Evolutionary conservation across 2,888 invertebrate genomes (phyloP).

Genomic region (Andrena bucephala): DNA sequence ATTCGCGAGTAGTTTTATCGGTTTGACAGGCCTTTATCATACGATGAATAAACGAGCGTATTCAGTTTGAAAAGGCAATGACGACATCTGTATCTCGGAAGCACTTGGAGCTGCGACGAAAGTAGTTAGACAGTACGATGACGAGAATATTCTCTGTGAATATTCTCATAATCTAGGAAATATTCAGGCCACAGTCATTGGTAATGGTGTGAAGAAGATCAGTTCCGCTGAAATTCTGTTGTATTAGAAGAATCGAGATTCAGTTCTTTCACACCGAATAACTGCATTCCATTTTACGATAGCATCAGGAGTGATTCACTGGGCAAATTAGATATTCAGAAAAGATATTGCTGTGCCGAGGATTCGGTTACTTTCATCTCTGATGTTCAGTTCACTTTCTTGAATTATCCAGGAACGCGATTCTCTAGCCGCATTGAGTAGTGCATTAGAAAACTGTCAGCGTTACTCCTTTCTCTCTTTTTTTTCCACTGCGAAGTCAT

Average conservation of each 20-base stretch:
- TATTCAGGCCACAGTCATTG: background rate
- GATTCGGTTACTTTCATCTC: background rate
- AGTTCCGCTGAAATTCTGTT: too few species aligned
- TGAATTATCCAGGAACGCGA: conserved; percentile 3
- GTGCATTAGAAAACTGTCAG: conserved; percentile 11
- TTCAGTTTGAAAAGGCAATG: background rate
- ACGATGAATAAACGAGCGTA: background rate
- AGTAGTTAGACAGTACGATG: background rate
- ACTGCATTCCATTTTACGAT: too few species aligned
- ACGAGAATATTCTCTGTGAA: background rate
- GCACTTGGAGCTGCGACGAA: background rate
- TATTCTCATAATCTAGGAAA: background rate
- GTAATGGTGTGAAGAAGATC: background rate
- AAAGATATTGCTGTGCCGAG: background rate
- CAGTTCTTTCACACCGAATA: background rate
- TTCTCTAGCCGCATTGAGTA: background rate
- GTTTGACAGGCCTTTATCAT: background rate
- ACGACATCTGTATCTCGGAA: background rate
- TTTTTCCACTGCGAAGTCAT: conserved; percentile 9
- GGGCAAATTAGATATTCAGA: too few species aligned
- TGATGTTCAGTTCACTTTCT: background rate
- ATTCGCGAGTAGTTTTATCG: conserved; percentile 9
- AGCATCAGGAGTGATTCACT: background rate
- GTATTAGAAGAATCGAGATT: background rate
- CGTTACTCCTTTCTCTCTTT: conserved; percentile 25